Percentiles rank a stretch among this genome's conserved stretches.
Evolutionary conservation across 2,797 vertebrate genomes (phyloP).

Genomic region (Psittacula echo): DNA sequence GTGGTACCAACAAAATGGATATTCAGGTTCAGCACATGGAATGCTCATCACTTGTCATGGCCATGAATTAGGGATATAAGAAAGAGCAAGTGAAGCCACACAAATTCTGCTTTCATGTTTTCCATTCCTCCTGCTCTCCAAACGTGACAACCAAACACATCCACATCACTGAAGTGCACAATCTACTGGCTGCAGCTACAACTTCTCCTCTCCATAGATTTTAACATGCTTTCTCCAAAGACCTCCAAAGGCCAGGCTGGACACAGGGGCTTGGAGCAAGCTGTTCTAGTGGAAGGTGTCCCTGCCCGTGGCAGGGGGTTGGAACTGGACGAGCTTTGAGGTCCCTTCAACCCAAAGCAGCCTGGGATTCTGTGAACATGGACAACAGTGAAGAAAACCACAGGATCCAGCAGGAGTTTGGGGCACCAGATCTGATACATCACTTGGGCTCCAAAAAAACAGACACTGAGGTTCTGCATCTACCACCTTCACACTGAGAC

Average conservation of each 20-base stretch:
- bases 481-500: neutral
- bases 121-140: neutral
- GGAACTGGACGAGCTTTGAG: neutral
- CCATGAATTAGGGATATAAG: neutral
- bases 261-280: neutral
- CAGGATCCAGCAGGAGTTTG: neutral
- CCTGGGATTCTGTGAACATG: rapidly evolving
- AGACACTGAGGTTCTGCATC: neutral
- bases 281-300: neutral
- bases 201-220: neutral
- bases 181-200: neutral
- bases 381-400: neutral
- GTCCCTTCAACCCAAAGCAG: neutral
- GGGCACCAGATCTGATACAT: neutral
- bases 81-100: neutral
- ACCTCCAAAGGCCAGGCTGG: neutral
- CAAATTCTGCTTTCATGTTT: neutral
- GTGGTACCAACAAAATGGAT: neutral
- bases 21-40: neutral
- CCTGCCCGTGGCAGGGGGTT: neutral
- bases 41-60: neutral
- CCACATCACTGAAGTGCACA: neutral
- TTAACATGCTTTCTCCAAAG: neutral
- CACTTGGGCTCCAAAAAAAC: neutral
- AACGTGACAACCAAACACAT: neutral